These are phyloP conservation scores for Formica aserva DNA, from an alignment of 2,888 invertebrate genomes.

Conservation along the genomic window DNA sequence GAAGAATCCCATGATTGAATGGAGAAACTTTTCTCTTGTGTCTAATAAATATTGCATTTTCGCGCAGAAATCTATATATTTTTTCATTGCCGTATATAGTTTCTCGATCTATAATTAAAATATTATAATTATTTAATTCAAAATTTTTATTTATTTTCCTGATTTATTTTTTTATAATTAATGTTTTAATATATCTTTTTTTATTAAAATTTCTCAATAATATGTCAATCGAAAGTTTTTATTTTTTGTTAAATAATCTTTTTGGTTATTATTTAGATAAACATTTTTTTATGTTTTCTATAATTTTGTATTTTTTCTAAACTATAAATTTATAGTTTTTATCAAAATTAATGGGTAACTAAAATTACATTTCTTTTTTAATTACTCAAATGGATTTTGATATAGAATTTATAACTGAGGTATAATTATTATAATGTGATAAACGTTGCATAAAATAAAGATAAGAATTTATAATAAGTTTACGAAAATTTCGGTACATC, in stretches of 20 bases:
- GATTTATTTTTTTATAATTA: not conserved
- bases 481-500: not conserved
- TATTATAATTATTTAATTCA: not conserved
- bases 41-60: not conserved
- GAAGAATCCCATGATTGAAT: not conserved
- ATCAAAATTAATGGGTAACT: not conserved
- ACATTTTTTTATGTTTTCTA: not conserved
- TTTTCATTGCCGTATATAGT: not conserved
- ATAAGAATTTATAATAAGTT: constrained; percentile 4
- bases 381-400: not conserved
- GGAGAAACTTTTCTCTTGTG: not conserved
- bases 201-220: not conserved
- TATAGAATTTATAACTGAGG: not conserved
- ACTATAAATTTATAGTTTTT: not conserved
- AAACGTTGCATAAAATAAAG: not conserved
- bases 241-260: not conserved
- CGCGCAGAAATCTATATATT: not conserved
- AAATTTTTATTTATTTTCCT: not conserved
- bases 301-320: not conserved
- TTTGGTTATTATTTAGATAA: not conserved
- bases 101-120: not conserved
- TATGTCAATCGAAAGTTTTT: not conserved
- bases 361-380: not conserved
- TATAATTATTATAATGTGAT: not conserved
- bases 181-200: not conserved